phyloP scores from a whole-genome alignment of 2,113 vertebrate species.

The Salvelinus alpinus region DNA sequence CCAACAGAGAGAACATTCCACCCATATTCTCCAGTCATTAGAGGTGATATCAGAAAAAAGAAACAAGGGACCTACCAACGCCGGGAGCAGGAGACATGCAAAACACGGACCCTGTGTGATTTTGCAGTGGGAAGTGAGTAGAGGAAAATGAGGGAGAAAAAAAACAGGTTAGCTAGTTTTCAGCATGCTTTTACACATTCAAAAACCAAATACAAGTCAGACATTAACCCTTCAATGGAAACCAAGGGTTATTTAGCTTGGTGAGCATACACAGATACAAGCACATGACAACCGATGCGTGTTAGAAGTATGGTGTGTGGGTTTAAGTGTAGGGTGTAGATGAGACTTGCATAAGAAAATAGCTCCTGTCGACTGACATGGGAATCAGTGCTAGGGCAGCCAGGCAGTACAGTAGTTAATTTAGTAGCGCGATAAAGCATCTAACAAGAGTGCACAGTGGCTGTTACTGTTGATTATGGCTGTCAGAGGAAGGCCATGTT shows the following conservation, averaged over 20 bases:
- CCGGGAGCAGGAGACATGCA: constrained; percentile 99
- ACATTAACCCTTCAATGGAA: neutral
- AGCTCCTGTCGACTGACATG: neutral
- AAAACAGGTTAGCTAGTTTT: constrained; percentile 25
- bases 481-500: neutral
- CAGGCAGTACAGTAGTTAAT: neutral
- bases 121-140: constrained; percentile 71
- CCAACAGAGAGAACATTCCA: constrained; percentile 29
- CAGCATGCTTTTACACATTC: constrained; percentile 30
- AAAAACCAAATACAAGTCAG: constrained; percentile 2
- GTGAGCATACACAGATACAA: neutral
- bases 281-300: neutral
- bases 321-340: neutral
- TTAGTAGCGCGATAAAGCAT: constrained; percentile 6
- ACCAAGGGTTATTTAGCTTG: neutral
- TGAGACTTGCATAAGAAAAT: constrained; percentile 16
- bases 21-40: constrained; percentile 12
- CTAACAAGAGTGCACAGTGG: neutral
- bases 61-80: constrained; percentile 93
- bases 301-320: neutral
- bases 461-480: neutral
- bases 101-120: constrained; percentile 97
- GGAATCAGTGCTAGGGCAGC: neutral
- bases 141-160: constrained; percentile 46
- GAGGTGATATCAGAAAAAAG: constrained; percentile 62